phyloP scores from a whole-genome alignment of 2,797 vertebrate genomes.

The Scomberomorus guttatus region DNA sequence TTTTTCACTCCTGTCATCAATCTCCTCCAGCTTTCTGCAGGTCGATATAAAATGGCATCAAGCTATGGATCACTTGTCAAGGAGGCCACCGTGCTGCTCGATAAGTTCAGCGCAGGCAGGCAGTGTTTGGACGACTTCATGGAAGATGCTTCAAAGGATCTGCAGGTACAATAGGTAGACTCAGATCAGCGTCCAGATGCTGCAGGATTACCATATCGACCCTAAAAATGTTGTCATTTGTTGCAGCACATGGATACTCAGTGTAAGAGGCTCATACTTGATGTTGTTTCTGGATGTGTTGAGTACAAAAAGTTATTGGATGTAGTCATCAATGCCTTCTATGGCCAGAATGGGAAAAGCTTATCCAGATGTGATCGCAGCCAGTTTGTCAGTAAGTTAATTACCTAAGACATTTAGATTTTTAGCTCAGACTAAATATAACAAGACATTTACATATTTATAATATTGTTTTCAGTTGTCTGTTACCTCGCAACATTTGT shows the following conservation, averaged over 20 bases:
- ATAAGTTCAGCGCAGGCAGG: constrained; percentile 83
- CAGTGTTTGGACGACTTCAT: constrained; percentile 87
- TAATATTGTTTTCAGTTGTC: constrained; percentile 83
- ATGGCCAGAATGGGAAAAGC: constrained; percentile 78
- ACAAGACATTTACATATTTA: not conserved
- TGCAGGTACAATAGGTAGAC: constrained; percentile 84
- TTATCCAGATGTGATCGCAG: constrained; percentile 83
- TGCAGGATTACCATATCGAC: not conserved
- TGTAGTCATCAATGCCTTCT: constrained; percentile 89
- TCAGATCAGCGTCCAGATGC: not conserved
- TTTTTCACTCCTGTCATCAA: not conserved
- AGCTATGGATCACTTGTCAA: constrained; percentile 83
- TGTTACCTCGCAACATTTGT: constrained; percentile 91
- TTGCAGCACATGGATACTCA: constrained; percentile 77
- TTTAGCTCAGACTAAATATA: not conserved
- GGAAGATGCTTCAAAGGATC: constrained; percentile 76
- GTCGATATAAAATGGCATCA: constrained; percentile 81
- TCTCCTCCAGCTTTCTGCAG: constrained; percentile 14
- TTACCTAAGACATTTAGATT: not conserved
- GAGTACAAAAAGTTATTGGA: constrained; percentile 88
- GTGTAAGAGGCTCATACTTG: constrained; percentile 85
- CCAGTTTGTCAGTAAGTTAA: constrained; percentile 87
- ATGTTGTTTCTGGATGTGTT: constrained; percentile 89
- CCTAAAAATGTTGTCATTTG: not conserved
- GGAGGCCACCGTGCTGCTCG: constrained; percentile 83